These are phyloP conservation scores for Balanococcus diminutus DNA, from an alignment of 2,888 invertebrate species.

Conservation along the genomic window DNA sequence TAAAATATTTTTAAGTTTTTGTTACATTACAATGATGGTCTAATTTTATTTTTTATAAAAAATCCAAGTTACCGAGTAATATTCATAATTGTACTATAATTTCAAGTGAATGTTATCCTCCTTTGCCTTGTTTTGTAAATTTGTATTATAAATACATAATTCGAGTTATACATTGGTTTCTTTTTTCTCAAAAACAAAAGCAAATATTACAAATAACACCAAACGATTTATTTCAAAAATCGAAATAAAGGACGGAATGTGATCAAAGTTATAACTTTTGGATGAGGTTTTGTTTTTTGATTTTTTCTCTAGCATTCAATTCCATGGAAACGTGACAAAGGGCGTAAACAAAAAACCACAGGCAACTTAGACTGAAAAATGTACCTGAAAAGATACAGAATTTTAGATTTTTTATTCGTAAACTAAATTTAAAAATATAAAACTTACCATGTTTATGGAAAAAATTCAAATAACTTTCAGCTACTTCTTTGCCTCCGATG, in stretches of 20 bases:
- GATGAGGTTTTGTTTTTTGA: neutral
- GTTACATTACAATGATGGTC: neutral
- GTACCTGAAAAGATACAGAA: constrained; percentile 56
- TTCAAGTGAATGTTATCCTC: neutral
- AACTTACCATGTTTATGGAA: constrained; percentile 61
- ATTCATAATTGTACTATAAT: neutral
- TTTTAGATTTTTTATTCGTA: constrained; percentile 61
- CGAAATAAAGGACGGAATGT: neutral
- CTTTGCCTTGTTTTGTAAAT: neutral
- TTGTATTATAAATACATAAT: neutral
- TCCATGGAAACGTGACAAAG: constrained; percentile 67
- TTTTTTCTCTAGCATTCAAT: constrained; percentile 61
- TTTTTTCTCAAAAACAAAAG: neutral
- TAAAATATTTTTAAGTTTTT: neutral
- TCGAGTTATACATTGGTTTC: neutral
- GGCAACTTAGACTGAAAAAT: neutral
- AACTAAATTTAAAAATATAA: neutral
- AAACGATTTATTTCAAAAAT: neutral
- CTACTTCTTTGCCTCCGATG: constrained; percentile 77
- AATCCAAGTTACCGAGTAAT: constrained; percentile 9
- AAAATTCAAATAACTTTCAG: constrained; percentile 72
- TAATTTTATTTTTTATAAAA: neutral
- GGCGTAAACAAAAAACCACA: constrained; percentile 62
- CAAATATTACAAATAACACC: neutral
- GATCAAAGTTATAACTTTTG: neutral